phyloP scores from a whole-genome alignment of 2,888 invertebrate genomes.

The Pomacea canaliculata region DNA sequence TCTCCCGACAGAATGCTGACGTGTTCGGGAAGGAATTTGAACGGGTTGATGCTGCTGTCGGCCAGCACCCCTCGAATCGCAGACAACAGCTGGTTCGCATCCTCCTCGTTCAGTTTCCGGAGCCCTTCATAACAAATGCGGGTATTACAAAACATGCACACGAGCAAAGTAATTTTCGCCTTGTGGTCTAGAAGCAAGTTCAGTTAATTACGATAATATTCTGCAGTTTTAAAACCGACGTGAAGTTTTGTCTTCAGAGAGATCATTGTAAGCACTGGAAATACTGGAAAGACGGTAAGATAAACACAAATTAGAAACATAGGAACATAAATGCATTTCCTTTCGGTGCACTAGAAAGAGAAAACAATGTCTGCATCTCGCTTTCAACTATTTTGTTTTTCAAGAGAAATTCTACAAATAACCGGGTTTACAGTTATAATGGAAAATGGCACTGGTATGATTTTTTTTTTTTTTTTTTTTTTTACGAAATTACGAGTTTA shows the following conservation, averaged over 20 bases:
- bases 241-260: background rate
- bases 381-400: too few relatives aligned
- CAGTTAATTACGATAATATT: background rate
- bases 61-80: constrained; percentile 39
- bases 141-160: too few relatives aligned
- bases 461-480: background rate
- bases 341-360: too few relatives aligned
- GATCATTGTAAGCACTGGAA: too few relatives aligned
- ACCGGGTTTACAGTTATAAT: too few relatives aligned
- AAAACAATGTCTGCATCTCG: too few relatives aligned
- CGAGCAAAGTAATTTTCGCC: too few relatives aligned
- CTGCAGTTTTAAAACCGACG: background rate
- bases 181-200: background rate
- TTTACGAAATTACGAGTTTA: too few relatives aligned
- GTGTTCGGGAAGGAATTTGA: constrained; percentile 64
- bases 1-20: constrained; percentile 72
- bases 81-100: constrained; percentile 46
- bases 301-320: too few relatives aligned
- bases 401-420: too few relatives aligned
- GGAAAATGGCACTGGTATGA: background rate
- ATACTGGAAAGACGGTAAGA: background rate
- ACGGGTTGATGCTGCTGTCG: constrained; percentile 50
- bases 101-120: constrained; percentile 64
- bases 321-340: too few relatives aligned
- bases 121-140: constrained; percentile 61